Percentiles rank a stretch among this genome's conserved stretches.
These are phyloP conservation scores for Ctenopoma multispine DNA, from an alignment of 2,797 vertebrate species.

Conservation along the genomic window DNA sequence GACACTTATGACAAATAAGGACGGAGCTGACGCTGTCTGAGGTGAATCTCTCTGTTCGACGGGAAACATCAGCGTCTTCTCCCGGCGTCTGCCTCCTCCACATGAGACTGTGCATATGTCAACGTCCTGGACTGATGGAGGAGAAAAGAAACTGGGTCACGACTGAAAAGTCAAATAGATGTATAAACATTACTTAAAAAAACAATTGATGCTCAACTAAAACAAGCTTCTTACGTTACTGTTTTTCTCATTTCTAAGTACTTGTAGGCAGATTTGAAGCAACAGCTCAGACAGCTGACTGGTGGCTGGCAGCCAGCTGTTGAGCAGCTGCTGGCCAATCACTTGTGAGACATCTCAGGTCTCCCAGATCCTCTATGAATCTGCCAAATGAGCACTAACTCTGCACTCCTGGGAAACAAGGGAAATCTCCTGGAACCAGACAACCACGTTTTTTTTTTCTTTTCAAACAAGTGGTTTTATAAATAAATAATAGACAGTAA, in stretches of 20 bases:
- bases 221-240: constrained; percentile 3
- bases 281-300: constrained; percentile 20
- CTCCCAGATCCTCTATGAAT: constrained; percentile 43
- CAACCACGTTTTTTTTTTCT: constrained; percentile 1
- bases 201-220: background rate
- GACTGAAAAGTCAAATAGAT: constrained; percentile 12
- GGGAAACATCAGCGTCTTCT: constrained; percentile 62
- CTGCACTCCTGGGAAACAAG: constrained; percentile 16
- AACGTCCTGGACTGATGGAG: constrained; percentile 43
- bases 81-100: constrained; percentile 41
- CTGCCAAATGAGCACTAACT: constrained; percentile 39
- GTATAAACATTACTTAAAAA: constrained; percentile 1
- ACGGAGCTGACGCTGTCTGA: constrained; percentile 63
- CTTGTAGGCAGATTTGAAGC: constrained; percentile 16
- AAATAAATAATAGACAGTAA: constrained; percentile 5
- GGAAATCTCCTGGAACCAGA: constrained; percentile 40
- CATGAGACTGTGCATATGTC: constrained; percentile 50
- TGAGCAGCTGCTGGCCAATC: constrained; percentile 41
- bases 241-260: constrained; percentile 3
- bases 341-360: constrained; percentile 33
- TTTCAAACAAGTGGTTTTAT: constrained; percentile 19
- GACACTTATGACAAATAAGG: constrained; percentile 82
- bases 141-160: constrained; percentile 50
- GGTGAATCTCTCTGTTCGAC: constrained; percentile 65
- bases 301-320: constrained; percentile 43